Evolutionary conservation across 2,797 vertebrate species (phyloP), one percentile per base, ranked within the genome.

Genomic region (Danio kyathit): DNA sequence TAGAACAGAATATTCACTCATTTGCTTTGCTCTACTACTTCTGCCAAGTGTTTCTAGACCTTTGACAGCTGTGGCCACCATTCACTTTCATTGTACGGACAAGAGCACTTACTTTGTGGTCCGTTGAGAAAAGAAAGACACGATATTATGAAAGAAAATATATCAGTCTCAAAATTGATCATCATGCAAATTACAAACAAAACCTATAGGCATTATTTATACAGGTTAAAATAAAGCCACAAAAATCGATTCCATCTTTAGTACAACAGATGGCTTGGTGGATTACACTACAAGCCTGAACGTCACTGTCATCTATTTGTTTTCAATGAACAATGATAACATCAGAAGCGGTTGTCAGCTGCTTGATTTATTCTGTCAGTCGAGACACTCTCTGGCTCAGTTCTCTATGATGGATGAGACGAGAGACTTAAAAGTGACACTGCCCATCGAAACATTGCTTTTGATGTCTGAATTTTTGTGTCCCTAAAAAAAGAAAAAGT

Each of bases 351-450:
- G 59, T 52, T 63, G 77, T 38, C 67, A 72, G 49, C 57, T 64
- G 77, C 17, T 72, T 72, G 14, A 80, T 72, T 64, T 64, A 63
- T 73, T 14, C 10, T 44, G 77, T 79, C 77, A 64, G 77, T 72
- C 13, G 59, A 72, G 77, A 54, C 48, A 71, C 59, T 72, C 38
- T 29, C 17, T 72, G 67, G 40, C 69, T 72, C 48, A 52, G 48
- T 72, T 56, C 21, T 80, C 49, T n/a, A 40, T 56, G 21, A 72
- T 52, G 5, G 59, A 79, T 72, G 67, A n/a, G 69, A 72, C 17
- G 2, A 17, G 66, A 79, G 77, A 71, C 38, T 63, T 63, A 21
- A 79, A 79, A 79, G 56, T 71, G 44, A 16, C 46, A 16, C 16
- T 56, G 16, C 40, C 48, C 41, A 38, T 21, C n/a, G 51, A 65